Percentiles rank a stretch among this genome's conserved stretches.
phyloP scores from a whole-genome alignment of 2,888 invertebrate genomes.

The Poecilobothrus nobilitatus region DNA sequence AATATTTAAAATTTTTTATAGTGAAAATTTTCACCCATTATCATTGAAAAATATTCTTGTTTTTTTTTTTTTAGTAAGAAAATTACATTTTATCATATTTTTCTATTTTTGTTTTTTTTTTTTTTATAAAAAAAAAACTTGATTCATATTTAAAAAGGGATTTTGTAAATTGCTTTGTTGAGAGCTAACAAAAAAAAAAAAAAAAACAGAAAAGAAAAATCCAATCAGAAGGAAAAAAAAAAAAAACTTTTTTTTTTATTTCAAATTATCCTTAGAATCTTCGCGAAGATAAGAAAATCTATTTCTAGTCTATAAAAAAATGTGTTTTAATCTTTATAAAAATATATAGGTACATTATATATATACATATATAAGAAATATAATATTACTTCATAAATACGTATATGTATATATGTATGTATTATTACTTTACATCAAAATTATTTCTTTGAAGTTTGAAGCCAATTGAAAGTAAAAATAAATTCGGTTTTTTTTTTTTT shows the following conservation, averaged over 20 bases:
- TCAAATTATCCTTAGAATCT: neutral
- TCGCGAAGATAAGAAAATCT: neutral
- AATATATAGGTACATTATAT: too few species aligned
- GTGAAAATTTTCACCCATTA: too few species aligned
- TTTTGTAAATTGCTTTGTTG: neutral
- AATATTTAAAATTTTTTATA: too few species aligned
- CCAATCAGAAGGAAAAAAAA: neutral
- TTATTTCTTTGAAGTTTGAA: neutral
- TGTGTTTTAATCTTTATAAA: too few species aligned
- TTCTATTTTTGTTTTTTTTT: neutral
- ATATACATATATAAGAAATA: too few species aligned
- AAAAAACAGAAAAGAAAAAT: neutral
- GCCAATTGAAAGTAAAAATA: neutral
- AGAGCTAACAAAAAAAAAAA: neutral
- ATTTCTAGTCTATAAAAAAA: too few species aligned
- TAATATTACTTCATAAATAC: too few species aligned
- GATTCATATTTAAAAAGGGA: neutral
- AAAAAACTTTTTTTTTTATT: neutral
- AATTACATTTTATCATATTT: neutral
- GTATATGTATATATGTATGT: too few species aligned
- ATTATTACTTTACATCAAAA: neutral
- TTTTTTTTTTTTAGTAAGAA: too few species aligned
- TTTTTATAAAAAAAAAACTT: neutral
- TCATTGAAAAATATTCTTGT: too few species aligned
- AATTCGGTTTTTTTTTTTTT: too few species aligned